Evolutionary conservation across 2,797 vertebrate genomes (phyloP), one percentile per base, ranked within the genome.

Genomic region (Eurystomus glaucurus): DNA sequence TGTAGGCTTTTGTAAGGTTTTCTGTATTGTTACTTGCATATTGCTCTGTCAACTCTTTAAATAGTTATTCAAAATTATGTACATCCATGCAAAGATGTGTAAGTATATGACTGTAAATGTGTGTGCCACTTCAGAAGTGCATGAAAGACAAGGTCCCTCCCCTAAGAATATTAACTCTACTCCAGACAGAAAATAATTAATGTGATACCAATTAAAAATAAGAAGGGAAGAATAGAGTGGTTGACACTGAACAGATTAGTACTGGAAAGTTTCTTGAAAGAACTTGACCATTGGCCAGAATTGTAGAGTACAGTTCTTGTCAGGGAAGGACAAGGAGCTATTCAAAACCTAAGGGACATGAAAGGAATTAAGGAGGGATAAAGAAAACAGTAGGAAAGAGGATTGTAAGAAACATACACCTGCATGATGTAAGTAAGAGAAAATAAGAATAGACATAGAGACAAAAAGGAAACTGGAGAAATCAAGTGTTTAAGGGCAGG

Each of bases 181-280:
- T 87, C 69, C 64, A 65, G 48, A 66, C 10, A 90, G 68, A 88
- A 90, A 84, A 78, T 28, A 78, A 68, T 81, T 85, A 78, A 55
- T 50, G 43, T 81, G 61, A 84, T 61, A 70, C 7, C 15, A 80
- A 57, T 90, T 93, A 90, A 85, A 95, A 91, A 72, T 28, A 84
- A 75, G 74, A 55, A 55, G 9, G 43, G 60, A 66, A 54, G 11
- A 76, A 71, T 23, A 18, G 52, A 39, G 19, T 51, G 29, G 12
- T 85, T 87, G 68, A 92, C 43, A 70, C 35, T 35, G 66, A 92
- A 79, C 20, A 94, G 69, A 85, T 33, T 50, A 52, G 58, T 78
- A 85, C 25, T 71, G 45, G 60, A 62, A 96, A 43, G 9, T 33
- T 94, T 88, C 58, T 86, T 60, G 66, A 86, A 92, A 88, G 4